Percentiles rank a stretch among this genome's conserved stretches.
phyloP scores from a whole-genome alignment of 2,113 vertebrate genomes.

The Brienomyrus longianalis region DNA sequence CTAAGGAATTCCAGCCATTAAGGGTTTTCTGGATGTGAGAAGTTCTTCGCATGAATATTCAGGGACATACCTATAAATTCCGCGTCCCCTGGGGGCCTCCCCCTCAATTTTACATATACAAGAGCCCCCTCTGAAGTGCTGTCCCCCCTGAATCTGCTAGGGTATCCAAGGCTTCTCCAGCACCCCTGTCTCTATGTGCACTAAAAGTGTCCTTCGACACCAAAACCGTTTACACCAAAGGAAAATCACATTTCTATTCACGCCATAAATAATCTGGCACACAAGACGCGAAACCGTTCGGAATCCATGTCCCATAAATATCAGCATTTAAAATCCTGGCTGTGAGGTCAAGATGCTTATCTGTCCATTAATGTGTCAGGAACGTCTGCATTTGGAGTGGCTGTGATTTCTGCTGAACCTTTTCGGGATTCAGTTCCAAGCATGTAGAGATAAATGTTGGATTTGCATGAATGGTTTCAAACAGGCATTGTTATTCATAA shows the following conservation, averaged over 20 bases:
- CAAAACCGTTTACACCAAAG: background rate
- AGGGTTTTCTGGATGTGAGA: background rate
- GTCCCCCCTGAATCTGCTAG: background rate
- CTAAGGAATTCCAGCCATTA: background rate
- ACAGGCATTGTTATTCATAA: background rate
- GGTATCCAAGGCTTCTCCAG: background rate
- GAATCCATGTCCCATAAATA: background rate
- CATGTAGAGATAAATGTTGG: background rate
- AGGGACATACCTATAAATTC: background rate
- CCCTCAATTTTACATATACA: background rate
- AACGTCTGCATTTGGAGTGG: background rate
- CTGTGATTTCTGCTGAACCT: background rate
- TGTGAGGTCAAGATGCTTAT: background rate
- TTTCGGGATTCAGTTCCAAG: background rate
- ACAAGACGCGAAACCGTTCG: background rate
- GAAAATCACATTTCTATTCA: background rate
- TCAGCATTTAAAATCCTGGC: background rate
- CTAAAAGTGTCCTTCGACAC: background rate
- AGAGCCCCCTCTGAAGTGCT: background rate
- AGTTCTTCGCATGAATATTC: background rate
- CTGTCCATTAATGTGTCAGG: background rate
- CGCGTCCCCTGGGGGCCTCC: background rate
- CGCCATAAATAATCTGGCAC: background rate
- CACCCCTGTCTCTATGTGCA: background rate
- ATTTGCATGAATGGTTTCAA: background rate